Evolutionary conservation across 2,797 vertebrate genomes (phyloP), one percentile per base, ranked within the genome.

Genomic region (Buphagus erythrorhynchus): DNA sequence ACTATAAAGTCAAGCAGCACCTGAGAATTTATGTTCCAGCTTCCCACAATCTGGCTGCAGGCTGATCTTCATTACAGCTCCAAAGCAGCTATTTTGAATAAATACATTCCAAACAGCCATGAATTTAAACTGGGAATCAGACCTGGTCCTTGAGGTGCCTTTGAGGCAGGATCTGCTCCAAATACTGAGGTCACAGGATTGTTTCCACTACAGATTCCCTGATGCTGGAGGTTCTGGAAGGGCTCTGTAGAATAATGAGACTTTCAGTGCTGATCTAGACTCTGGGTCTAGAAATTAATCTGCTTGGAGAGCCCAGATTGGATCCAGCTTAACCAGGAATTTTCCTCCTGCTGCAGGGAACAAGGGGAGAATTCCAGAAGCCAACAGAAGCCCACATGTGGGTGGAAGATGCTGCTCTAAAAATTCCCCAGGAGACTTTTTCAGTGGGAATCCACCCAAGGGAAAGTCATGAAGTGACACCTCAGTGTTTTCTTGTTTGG

Each of bases 81-180:
- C 57, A 52, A 84, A 90, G 87, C 21, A 71, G 61, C 59, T 91
- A 87, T 52, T 90, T 90, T 90, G 87, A 93, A 69, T 74, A 80
- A 67, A 93, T 55, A 74, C 36, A 67, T 88, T 16, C 61, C 75
- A 91, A 90, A 77, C 12, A 46, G 17, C 62, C 9, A 65, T 11
- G 20, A 85, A 77, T 90, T 78, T 46, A 7, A 88, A 55, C 57
- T 42, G 45, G 65, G 82, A 86, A 10, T 22, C 19, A 55, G 10
- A 43, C 6, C 73, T 48, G 46, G 15, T 45, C 55, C 69, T 82
- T 73, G 61, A 55, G n/a, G 17, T 20, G 65, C 68, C 84, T 71
- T 84, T 84, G 87, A 84, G 55, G 36, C 51, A 40, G 43, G 61
- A 71, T 59, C 57, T 55, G 6, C 42, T 62, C 38, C 36, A 71